phyloP scores from a whole-genome alignment of 2,888 invertebrate genomes.

The Orthonychiurus folsomi region DNA sequence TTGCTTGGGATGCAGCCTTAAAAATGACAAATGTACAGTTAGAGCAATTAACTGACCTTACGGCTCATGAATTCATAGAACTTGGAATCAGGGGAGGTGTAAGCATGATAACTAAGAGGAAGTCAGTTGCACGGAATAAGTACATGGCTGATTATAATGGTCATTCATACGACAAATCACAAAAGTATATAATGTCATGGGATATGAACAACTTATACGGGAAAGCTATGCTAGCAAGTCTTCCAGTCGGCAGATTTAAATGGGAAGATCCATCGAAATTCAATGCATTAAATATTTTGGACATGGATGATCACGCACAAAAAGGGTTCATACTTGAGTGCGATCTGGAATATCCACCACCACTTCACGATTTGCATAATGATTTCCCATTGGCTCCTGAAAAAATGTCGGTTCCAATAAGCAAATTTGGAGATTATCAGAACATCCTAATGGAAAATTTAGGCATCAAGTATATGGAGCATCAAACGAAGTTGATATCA shows the following conservation, averaged over 20 bases:
- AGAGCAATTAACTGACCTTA: conserved; percentile 15
- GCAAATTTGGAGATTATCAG: conserved; percentile 13
- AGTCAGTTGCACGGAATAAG: conserved; percentile 24
- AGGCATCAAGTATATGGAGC: not conserved
- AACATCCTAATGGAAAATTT: conserved; percentile 8
- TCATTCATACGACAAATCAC: not conserved
- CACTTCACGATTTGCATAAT: conserved; percentile 1
- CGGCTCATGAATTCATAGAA: conserved; percentile 19
- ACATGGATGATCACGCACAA: not conserved
- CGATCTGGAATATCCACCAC: conserved; percentile 3
- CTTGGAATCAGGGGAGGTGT: conserved; percentile 19
- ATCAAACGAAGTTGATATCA: conserved; percentile 8
- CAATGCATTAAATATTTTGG: not conserved
- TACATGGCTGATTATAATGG: too few species aligned
- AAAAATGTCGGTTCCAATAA: not conserved
- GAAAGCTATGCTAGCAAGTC: not conserved
- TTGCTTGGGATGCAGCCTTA: conserved; percentile 23
- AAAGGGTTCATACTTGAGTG: conserved; percentile 13
- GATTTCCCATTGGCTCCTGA: conserved; percentile 14
- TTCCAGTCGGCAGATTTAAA: conserved; percentile 13
- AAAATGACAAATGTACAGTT: conserved; percentile 15
- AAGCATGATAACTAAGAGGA: conserved; percentile 22
- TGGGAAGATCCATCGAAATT: not conserved
- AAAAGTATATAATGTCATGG: conserved; percentile 19
- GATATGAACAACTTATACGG: conserved; percentile 22